Evolutionary conservation across 2,888 invertebrate genomes (phyloP).

Genomic region (Aphodius granarius): DNA sequence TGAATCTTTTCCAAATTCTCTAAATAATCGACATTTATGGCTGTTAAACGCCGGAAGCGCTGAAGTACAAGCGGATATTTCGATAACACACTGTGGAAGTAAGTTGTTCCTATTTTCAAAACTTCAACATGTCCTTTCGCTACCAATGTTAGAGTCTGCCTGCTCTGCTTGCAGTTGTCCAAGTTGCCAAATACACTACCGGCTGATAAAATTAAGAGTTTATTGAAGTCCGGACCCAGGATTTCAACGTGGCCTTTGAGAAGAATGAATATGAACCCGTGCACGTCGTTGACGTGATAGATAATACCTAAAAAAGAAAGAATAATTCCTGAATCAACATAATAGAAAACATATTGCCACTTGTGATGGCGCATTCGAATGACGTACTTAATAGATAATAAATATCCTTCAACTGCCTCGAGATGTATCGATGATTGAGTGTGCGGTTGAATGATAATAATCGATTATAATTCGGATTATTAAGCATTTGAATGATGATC

Average conservation of each 20-base stretch:
- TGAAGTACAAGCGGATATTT: conserved; percentile 29
- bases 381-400: no score
- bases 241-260: conserved; percentile 36
- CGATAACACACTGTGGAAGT: conserved; percentile 32
- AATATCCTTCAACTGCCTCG: no score
- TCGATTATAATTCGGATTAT: no score
- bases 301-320: conserved; percentile 18
- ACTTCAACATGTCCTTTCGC: conserved; percentile 38
- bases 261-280: conserved; percentile 34
- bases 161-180: conserved; percentile 28
- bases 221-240: conserved; percentile 37
- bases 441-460: no score
- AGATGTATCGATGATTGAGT: no score
- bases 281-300: conserved; percentile 34
- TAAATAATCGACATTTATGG: conserved; percentile 33
- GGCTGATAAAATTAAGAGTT: conserved; percentile 27
- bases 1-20: conserved; percentile 11
- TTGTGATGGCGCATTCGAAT: no score
- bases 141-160: conserved; percentile 38
- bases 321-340: no score
- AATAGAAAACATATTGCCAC: no score
- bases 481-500: no score
- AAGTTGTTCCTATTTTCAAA: conserved; percentile 27
- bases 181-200: conserved; percentile 40
- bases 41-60: conserved; percentile 24